Conservation (phyloP, 1,140 invertebrate genomes). For the Drosophila seguyi region DNA sequence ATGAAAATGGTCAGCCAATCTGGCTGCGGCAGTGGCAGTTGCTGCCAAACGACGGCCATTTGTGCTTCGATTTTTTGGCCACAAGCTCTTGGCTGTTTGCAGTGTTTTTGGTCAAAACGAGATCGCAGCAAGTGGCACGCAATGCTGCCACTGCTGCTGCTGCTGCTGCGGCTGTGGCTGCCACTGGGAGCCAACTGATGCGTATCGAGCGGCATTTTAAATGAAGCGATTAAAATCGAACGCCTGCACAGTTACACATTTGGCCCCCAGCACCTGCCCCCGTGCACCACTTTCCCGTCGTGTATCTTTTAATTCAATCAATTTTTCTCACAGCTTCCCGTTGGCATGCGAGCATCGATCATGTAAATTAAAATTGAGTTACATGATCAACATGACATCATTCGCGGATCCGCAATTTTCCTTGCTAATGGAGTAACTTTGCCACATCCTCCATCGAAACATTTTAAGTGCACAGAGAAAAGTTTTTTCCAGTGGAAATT, state of each 20-base stretch:
- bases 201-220: constrained; percentile 82
- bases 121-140: constrained; percentile 81
- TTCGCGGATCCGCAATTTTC: constrained; percentile 58
- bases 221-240: constrained; percentile 81
- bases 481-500: neutral
- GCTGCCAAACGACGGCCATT: constrained; percentile 52
- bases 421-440: constrained; percentile 23
- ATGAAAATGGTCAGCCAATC: constrained; percentile 69
- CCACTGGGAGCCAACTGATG: constrained; percentile 66
- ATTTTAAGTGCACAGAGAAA: constrained; percentile 19
- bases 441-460: neutral
- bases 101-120: constrained; percentile 73
- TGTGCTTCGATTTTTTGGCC: constrained; percentile 68
- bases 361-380: constrained; percentile 70
- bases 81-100: constrained; percentile 45
- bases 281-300: constrained; percentile 16
- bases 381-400: constrained; percentile 76
- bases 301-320: constrained; percentile 77
- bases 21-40: constrained; percentile 37
- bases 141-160: constrained; percentile 41
- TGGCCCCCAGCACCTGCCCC: constrained; percentile 40
- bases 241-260: constrained; percentile 79
- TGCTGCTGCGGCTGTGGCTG: constrained; percentile 2
- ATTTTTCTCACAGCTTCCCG: constrained; percentile 76
- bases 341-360: constrained; percentile 63